Conservation (phyloP, 37 sponge, comb jelly and placozoan species). For the Bolinopsis microptera region DNA sequence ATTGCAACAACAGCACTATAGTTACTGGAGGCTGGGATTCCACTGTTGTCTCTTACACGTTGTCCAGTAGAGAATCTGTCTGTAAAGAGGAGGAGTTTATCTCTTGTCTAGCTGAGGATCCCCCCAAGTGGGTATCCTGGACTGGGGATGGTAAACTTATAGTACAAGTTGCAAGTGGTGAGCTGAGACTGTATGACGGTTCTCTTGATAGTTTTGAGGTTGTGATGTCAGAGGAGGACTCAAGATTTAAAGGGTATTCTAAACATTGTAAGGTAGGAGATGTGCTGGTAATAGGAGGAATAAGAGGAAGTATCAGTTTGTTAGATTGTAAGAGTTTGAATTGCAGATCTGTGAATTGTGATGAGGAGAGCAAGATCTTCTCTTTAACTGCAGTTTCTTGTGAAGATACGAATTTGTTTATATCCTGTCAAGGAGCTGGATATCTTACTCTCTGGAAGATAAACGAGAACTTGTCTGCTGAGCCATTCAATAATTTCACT, state of each 20-base stretch:
- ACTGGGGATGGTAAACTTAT: not conserved
- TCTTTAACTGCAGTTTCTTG: not conserved
- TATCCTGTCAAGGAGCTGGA: constrained; percentile 29
- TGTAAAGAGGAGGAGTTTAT: too few relatives aligned
- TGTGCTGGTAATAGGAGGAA: not conserved
- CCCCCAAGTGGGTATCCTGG: constrained; percentile 58
- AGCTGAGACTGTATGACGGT: not conserved
- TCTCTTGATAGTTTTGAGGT: not conserved
- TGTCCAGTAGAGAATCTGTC: not conserved
- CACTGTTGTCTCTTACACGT: not conserved
- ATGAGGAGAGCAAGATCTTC: not conserved
- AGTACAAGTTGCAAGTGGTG: not conserved
- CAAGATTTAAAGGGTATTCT: constrained; percentile 13
- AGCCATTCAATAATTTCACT: not conserved
- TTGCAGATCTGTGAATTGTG: not conserved
- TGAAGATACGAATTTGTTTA: not conserved
- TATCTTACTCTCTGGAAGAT: not conserved
- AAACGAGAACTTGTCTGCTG: not conserved
- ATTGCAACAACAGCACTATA: not conserved
- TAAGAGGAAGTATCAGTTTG: not conserved
- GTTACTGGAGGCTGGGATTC: constrained; percentile 61
- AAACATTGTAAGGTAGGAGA: not conserved
- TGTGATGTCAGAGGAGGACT: not conserved
- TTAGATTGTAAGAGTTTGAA: not conserved
- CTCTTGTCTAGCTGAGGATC: not conserved